A percentile compares a stretch with the other conserved stretches of the same genome.
These are phyloP conservation scores for Poecilia gillii DNA, from an alignment of 2,797 vertebrate species.

Conservation along the genomic window DNA sequence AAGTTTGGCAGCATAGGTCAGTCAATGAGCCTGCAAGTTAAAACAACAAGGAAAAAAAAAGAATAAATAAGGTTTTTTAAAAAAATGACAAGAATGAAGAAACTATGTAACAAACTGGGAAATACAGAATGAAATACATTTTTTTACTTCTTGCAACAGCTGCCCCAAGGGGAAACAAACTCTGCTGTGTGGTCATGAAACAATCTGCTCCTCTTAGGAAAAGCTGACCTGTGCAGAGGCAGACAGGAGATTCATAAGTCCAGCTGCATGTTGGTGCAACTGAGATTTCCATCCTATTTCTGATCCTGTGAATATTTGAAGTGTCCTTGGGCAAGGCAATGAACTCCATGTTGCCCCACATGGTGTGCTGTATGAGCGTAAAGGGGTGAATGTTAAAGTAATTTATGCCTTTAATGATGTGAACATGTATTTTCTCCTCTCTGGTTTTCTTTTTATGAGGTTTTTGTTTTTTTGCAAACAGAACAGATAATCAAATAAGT, in stretches of 20 bases:
- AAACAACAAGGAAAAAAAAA: not conserved
- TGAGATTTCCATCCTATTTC: not conserved
- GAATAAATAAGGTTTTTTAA: not conserved
- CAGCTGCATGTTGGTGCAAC: conserved; percentile 41
- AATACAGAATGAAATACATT: conserved; percentile 27
- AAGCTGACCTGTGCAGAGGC: conserved; percentile 30
- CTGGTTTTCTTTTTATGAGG: not conserved
- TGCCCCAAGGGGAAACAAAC: conserved; percentile 29
- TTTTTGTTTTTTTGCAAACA: not conserved
- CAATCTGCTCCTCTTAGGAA: conserved; percentile 28
- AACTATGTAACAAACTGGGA: conserved; percentile 13
- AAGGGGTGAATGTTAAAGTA: not conserved
- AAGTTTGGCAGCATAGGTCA: conserved; percentile 19
- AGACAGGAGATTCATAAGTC: conserved; percentile 33
- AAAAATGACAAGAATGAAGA: conserved; percentile 7
- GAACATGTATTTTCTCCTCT: not conserved
- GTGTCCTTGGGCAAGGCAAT: not conserved
- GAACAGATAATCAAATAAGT: not conserved
- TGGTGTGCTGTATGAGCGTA: not conserved
- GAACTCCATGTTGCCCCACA: not conserved
- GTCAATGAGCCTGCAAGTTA: conserved; percentile 2
- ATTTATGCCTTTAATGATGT: not conserved
- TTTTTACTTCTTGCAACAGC: conserved; percentile 28
- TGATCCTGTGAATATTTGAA: not conserved
- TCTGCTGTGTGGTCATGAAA: conserved; percentile 28